These are phyloP conservation scores for Drosophila testacea DNA, from an alignment of 2,888 invertebrate species.

Conservation along the genomic window DNA sequence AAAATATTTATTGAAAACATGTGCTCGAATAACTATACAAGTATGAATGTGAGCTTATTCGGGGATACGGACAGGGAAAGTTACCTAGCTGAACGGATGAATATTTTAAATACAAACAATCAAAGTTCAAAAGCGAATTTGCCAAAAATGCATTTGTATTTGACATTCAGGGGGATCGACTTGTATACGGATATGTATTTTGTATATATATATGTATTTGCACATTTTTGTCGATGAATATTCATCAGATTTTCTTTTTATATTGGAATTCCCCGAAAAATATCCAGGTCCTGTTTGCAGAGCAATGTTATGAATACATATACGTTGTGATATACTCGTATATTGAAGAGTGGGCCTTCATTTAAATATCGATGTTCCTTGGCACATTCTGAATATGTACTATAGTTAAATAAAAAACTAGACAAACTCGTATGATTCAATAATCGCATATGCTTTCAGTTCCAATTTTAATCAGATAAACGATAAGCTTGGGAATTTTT, in stretches of 20 bases:
- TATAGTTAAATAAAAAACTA: neutral
- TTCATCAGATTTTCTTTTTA: conserved; percentile 7
- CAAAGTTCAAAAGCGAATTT: conserved; percentile 41
- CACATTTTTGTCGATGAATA: conserved; percentile 17
- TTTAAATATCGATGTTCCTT: conserved; percentile 31
- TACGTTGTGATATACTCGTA: neutral
- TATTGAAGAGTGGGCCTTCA: neutral
- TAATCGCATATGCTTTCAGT: neutral
- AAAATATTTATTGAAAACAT: conserved; percentile 67
- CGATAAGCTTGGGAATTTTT: neutral
- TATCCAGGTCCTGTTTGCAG: conserved; percentile 16
- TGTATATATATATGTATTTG: conserved; percentile 20
- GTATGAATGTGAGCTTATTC: neutral
- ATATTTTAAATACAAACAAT: conserved; percentile 52
- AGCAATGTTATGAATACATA: conserved; percentile 4
- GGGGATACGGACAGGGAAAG: neutral
- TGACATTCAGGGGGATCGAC: conserved; percentile 12
- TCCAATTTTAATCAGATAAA: neutral
- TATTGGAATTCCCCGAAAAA: conserved; percentile 10
- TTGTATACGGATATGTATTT: conserved; percentile 12
- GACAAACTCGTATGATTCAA: neutral
- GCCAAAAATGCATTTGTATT: conserved; percentile 33
- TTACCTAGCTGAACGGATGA: conserved; percentile 25
- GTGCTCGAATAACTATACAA: conserved; percentile 37
- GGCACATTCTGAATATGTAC: conserved; percentile 7